Evolutionary conservation across 2,888 invertebrate genomes (phyloP).

Genomic region (Schrankia costaestrigalis): DNA sequence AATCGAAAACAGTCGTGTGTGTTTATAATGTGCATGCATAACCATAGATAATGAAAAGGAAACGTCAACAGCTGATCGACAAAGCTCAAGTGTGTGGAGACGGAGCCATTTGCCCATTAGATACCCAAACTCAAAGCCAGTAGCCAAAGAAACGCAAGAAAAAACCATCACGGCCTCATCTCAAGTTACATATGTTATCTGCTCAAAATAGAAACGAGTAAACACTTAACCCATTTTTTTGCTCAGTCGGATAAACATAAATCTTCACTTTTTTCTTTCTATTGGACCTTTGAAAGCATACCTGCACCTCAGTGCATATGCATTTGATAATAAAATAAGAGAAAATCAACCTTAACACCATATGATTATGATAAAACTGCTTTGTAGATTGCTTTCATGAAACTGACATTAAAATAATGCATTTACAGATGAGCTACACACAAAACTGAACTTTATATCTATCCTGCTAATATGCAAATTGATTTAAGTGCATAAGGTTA

Average conservation of each 20-base stretch:
- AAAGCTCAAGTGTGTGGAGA: conserved; percentile 1
- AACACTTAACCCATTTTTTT: conserved; percentile 68
- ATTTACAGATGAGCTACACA: conserved; percentile 13
- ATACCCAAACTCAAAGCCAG: conserved; percentile 14
- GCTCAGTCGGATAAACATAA: conserved; percentile 54
- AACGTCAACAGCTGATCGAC: conserved; percentile 14
- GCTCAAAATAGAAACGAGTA: conserved; percentile 46
- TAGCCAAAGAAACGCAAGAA: conserved; percentile 24
- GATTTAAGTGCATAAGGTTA: neutral
- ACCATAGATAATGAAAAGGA: neutral
- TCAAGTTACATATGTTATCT: conserved; percentile 58
- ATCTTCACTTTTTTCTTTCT: conserved; percentile 47
- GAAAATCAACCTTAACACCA: conserved; percentile 11
- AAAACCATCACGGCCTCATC: conserved; percentile 30
- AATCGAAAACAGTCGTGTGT: no score
- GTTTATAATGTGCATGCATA: no score
- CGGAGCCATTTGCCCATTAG: conserved; percentile 1
- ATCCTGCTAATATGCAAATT: conserved; percentile 7
- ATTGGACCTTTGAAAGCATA: conserved; percentile 30
- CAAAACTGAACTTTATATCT: conserved; percentile 12
- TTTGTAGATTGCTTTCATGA: conserved; percentile 13
- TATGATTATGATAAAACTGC: neutral
- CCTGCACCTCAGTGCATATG: conserved; percentile 46
- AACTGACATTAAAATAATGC: conserved; percentile 40
- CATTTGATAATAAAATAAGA: conserved; percentile 25